Base-by-base conservation (phyloP, 2,113 vertebrate species). In the Rhabdornis inornatus region DNA sequence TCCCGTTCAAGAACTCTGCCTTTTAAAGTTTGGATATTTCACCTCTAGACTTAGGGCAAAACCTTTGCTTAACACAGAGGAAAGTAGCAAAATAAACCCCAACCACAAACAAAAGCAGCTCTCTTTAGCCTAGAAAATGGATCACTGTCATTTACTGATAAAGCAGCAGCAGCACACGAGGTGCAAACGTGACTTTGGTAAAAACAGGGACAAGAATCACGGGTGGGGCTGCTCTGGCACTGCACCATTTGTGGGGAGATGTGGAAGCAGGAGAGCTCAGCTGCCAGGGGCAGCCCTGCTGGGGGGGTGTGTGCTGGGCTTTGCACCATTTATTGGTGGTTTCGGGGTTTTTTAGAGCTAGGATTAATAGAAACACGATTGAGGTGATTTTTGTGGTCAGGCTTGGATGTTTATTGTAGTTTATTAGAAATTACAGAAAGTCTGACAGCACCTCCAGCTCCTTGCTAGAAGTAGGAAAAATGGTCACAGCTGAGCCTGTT, bases 71-170 rank as follows among this genome's bases (percentile, higher is more conserved):
- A 53, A 59, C 15, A 16, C 7, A 24, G 52, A 28, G 33, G 15
- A 4, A 23, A 65, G 31, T 19, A 61, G 13, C 12, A 37, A 57
- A 39, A 0, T 0, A 59, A 22, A 45, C 7, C 40, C 9, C 47
- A 44, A 56, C 9, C 22, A 45, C 18, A 45, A 47, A 56, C 11
- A 17, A 21, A 2, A 3, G 5, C 10, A 30, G 16, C 17, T 60
- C 30, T 47, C 13, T 89, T 63, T 71, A 47, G 30, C 37, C 22
- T 60, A 44, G 37, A 52, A 85, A 72, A 56, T 28, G 13, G 24
- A 30, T 75, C 1, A 0, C 24, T 65, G 0, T 31, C 11, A 15
- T 28, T 56, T 60, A 18, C 40, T 68, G 13, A n/a, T 30, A 49
- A 44, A 33, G 39, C 23, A 18, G 6, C 31, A n/a, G 13, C 17